Base-by-base conservation (phyloP, 2,888 invertebrate species). In the Andrena minutula region DNA sequence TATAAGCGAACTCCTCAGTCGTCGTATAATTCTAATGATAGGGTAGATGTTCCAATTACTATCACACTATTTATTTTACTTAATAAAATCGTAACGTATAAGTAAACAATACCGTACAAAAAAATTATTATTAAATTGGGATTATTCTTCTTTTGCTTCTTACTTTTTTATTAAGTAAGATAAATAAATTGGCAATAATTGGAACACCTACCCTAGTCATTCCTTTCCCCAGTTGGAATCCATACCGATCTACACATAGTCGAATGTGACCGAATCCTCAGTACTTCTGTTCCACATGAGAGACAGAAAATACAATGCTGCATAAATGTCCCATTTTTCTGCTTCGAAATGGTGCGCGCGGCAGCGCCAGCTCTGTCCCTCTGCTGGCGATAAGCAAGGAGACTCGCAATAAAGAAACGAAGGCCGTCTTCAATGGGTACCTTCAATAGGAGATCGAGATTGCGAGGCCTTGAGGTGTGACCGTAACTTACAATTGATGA, bases 401-500 rank as follows among this genome's bases (percentile, higher is more conserved):
- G 23, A 66, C 12, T 28, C 8, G 58, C 32, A 60, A 60, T 61
- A 71, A 77, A 60, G 66, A 75, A 51, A 60, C 32, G 72, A 76
- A 73, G 68, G 63, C 58, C 70, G 75, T n/a, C 47, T 56, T 65
- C 61, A 70, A 84, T 65, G 69, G 66, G 49, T 65, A 73, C 56
- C 30, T 74, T 56, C 69, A 75, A 80, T 73, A 63, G 70, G 58
- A 79, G 77, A 71, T 66, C 73, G 75, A 81, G 81, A 84, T 80
- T 35, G 65, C 65, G 26, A 26, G 68, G 71, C 76, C 84, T 75
- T 64, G 68, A 78, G 82, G 79, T 70, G 75, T 75, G 84, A 86
- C 82, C 80, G 72, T 84, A 87, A 84, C 76, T 58, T 60, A 70
- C 82, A 77, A 84, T 82, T 78, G 84, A 87, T 75, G 80, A 86